Evolutionary conservation across 1,140 invertebrate species (phyloP).

Genomic region (Papilio aristodemus): DNA sequence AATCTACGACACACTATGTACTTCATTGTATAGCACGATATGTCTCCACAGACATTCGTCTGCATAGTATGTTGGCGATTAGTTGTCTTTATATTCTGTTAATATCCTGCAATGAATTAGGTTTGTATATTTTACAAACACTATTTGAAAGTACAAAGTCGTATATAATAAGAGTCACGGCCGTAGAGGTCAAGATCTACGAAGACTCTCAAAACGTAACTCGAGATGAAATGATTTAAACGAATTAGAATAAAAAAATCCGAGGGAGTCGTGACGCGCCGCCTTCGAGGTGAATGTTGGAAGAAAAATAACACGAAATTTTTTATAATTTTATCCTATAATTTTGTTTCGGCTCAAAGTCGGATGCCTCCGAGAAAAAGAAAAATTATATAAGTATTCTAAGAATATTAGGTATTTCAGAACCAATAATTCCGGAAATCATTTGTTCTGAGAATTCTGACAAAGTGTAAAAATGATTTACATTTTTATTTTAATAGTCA

Average conservation of each 20-base stretch:
- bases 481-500: neutral
- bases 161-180: neutral
- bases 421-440: too few species aligned
- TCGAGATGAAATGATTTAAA: constrained; percentile 16
- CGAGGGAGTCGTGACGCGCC: neutral
- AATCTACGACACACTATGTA: too few species aligned
- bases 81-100: too few species aligned
- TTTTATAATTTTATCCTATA: constrained; percentile 20
- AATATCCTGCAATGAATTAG: too few species aligned
- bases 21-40: too few species aligned
- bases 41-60: too few species aligned
- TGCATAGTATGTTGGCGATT: too few species aligned
- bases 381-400: neutral
- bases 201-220: neutral
- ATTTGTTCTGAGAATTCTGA: neutral
- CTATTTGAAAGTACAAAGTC: neutral
- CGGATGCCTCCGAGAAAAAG: neutral
- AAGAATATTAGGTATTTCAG: constrained; percentile 11
- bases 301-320: neutral
- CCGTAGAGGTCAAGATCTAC: neutral
- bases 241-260: constrained; percentile 11
- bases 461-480: neutral
- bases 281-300: neutral
- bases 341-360: constrained; percentile 22
- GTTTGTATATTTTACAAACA: too few species aligned